A percentile compares a stretch with the other conserved stretches of the same genome.
Conservation (phyloP, 2,888 invertebrate species). For the Trimorus sp. region DNA sequence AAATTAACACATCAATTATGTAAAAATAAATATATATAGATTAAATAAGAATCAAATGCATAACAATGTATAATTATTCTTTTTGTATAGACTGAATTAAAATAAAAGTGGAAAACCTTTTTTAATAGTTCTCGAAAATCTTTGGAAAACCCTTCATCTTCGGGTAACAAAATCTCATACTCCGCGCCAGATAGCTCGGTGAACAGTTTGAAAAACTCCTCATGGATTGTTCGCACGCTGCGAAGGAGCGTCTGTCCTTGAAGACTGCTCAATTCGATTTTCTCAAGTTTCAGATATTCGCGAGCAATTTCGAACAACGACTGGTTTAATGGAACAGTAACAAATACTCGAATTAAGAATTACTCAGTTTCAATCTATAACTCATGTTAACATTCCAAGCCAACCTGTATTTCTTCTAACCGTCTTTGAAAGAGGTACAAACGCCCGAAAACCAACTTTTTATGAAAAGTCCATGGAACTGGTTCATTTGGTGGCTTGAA, state of each 20-base stretch:
- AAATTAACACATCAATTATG: too few relatives aligned
- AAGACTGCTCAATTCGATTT: conserved; percentile 89
- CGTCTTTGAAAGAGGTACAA: conserved; percentile 40
- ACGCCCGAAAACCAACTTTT: conserved; percentile 86
- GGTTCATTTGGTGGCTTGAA: conserved; percentile 84
- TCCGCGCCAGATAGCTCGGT: conserved; percentile 80
- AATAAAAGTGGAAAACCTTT: conserved; percentile 81
- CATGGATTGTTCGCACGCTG: conserved; percentile 81
- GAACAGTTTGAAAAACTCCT: conserved; percentile 76
- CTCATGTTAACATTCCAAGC: too few relatives aligned
- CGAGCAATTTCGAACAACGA: conserved; percentile 88
- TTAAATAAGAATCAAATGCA: too few relatives aligned
- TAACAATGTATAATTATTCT: too few relatives aligned
- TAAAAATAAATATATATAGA: too few relatives aligned
- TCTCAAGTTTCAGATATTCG: conserved; percentile 94
- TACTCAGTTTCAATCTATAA: neutral
- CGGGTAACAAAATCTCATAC: conserved; percentile 90
- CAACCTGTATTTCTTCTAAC: conserved; percentile 46
- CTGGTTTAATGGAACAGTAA: neutral
- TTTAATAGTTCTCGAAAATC: conserved; percentile 86
- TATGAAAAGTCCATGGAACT: conserved; percentile 88
- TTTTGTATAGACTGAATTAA: too few relatives aligned
- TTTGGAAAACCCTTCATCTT: conserved; percentile 85
- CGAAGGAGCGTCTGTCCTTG: conserved; percentile 85
- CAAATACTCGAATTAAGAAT: too few relatives aligned